Evolutionary conservation across 2,113 vertebrate genomes (phyloP), one percentile per base, ranked within the genome.

Genomic region (Dasyurus viverrinus): DNA sequence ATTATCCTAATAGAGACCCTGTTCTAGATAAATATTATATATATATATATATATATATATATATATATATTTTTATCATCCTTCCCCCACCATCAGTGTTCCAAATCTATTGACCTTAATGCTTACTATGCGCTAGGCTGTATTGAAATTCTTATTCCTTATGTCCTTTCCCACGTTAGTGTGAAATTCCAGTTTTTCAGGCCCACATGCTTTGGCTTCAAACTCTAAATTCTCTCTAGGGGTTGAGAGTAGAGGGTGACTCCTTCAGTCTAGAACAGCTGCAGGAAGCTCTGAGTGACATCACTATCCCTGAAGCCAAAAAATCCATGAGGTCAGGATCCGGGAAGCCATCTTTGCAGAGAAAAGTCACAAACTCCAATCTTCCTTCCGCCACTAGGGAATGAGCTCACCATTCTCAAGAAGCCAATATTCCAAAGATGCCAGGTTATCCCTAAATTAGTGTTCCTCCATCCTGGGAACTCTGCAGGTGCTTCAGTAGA

Each of bases 211-310:
- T 1, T 68, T 92, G 91, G 91, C 91, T 97, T 84, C 93, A 53
- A 68, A 93, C 0, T 46, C 89, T 27, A 36, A 7, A 42, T 36
- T 84, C 92, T 95, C 96, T 95, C 90, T 48, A 92, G 96, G 94
- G 94, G 54, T 46, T 60, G 47, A 89, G 91, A 93, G 84, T 84
- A 60, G 54, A 89, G 55, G 54, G 42, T 24, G 3, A 60, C 47
- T 93, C 89, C 91, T 96, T 76, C 30, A 6, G 2, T 1, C 95
- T 95, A 24, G 22, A 93, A 54, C 97, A 97, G 98, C 97, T 98
- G 96, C 98, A 98, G 97, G 95, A 98, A 97, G 92, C 1, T 0
- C 54, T 60, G 53, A 91, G 91, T 97, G 97, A 98, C 89, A 95
- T 98, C 97, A 97, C 93, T 96, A 93, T 91, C 91, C 52, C 11